These are phyloP conservation scores for Spea multiplicata DNA, from an alignment of 2,113 vertebrate genomes.

Conservation along the genomic window DNA sequence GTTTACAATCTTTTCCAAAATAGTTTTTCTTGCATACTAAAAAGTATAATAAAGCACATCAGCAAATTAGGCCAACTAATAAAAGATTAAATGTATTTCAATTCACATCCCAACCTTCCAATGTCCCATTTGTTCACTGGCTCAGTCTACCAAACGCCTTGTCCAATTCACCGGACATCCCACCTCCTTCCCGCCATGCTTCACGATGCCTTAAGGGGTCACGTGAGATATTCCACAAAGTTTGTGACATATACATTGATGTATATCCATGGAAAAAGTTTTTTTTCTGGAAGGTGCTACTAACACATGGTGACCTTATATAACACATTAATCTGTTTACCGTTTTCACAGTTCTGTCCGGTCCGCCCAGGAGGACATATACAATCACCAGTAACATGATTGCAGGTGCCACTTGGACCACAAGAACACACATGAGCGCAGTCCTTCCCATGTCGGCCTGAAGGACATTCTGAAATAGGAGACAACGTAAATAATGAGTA, in stretches of 20 bases:
- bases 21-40: slow-evolving; percentile 72
- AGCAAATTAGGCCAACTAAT: no score
- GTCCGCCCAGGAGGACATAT: slow-evolving; percentile 67
- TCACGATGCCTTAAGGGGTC: no score
- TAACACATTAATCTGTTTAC: slow-evolving; percentile 56
- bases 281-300: no score
- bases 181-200: no score
- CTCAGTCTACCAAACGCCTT: no score
- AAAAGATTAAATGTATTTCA: no score
- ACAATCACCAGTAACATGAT: slow-evolving; percentile 75
- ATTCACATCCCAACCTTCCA: no score
- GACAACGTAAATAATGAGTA: not conserved
- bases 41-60: not conserved
- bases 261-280: no score
- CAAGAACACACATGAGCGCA: slow-evolving; percentile 71
- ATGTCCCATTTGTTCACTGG: no score
- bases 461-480: slow-evolving; percentile 71
- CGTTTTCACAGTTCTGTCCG: slow-evolving; percentile 70
- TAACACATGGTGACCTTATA: not conserved
- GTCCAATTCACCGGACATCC: no score
- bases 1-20: slow-evolving; percentile 73
- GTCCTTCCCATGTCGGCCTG: slow-evolving; percentile 69
- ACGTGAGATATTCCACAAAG: no score
- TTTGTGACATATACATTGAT: no score
- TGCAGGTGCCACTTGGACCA: slow-evolving; percentile 61